These are phyloP conservation scores for Chrysomela aeneicollis DNA, from an alignment of 2,888 invertebrate genomes.

Conservation along the genomic window DNA sequence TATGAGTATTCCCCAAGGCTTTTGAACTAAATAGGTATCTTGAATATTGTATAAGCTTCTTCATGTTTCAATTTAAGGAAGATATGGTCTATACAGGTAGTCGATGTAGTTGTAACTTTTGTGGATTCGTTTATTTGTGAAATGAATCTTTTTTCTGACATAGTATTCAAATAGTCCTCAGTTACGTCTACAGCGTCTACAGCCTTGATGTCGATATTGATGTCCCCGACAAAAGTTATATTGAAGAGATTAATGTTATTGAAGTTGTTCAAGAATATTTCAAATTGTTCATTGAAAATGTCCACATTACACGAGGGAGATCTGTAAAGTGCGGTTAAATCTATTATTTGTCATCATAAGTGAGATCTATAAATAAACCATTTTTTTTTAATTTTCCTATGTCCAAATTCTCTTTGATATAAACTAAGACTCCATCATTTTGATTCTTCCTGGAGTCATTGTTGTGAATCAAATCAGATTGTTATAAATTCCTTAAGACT, in stretches of 20 bases:
- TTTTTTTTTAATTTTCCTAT: too few species aligned
- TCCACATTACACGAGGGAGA: too few species aligned
- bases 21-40: too few species aligned
- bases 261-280: background rate
- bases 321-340: background rate
- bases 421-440: too few species aligned
- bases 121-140: background rate
- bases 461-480: too few species aligned
- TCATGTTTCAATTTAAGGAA: background rate
- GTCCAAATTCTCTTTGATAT: too few species aligned
- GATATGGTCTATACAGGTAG: constrained; percentile 10
- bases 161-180: constrained; percentile 1
- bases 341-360: background rate
- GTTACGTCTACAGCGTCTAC: background rate
- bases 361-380: too few species aligned
- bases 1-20: too few species aligned
- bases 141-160: constrained; percentile 4
- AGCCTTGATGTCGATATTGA: too few species aligned
- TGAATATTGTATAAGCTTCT: too few species aligned
- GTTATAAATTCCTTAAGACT: too few species aligned
- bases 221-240: background rate
- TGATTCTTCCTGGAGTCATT: too few species aligned
- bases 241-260: background rate
- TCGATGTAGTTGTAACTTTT: background rate
- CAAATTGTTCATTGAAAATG: background rate